Evolutionary conservation across 2,113 vertebrate genomes (phyloP).

Genomic region (Leptosomus discolor): DNA sequence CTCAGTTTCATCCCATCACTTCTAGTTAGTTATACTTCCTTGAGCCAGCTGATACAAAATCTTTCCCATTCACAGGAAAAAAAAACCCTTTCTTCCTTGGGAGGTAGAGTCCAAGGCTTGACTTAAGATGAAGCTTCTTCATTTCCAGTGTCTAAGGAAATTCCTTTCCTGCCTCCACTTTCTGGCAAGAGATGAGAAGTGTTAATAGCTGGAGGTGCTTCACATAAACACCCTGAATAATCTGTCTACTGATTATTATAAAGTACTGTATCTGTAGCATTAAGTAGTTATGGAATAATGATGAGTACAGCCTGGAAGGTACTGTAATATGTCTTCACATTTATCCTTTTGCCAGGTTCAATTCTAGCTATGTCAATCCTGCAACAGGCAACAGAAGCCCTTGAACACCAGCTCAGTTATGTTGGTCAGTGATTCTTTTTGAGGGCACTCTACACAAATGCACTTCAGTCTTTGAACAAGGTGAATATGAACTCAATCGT

Average conservation of each 20-base stretch:
- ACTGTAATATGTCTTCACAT: not conserved
- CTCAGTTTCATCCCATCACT: not conserved
- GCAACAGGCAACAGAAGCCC: not conserved
- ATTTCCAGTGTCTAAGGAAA: not conserved
- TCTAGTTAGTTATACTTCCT: slow-evolving; percentile 15
- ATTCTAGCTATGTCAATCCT: not conserved
- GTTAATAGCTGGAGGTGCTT: not conserved
- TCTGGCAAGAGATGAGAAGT: not conserved
- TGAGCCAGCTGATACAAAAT: not conserved
- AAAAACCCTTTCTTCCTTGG: not conserved
- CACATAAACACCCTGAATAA: not conserved
- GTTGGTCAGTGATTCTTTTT: not conserved
- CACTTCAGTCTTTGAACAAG: not conserved
- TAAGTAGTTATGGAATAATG: not conserved
- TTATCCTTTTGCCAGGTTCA: not conserved
- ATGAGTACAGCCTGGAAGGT: not conserved
- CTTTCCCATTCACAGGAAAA: not conserved
- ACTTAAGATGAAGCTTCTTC: not conserved
- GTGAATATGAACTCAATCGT: not conserved
- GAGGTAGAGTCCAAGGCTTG: not conserved
- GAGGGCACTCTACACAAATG: not conserved
- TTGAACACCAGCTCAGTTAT: not conserved
- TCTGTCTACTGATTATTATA: not conserved
- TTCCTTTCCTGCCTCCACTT: not conserved
- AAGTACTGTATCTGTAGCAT: not conserved